Base-by-base conservation (phyloP, 2,888 invertebrate genomes). In the Seira sanloemensis region DNA sequence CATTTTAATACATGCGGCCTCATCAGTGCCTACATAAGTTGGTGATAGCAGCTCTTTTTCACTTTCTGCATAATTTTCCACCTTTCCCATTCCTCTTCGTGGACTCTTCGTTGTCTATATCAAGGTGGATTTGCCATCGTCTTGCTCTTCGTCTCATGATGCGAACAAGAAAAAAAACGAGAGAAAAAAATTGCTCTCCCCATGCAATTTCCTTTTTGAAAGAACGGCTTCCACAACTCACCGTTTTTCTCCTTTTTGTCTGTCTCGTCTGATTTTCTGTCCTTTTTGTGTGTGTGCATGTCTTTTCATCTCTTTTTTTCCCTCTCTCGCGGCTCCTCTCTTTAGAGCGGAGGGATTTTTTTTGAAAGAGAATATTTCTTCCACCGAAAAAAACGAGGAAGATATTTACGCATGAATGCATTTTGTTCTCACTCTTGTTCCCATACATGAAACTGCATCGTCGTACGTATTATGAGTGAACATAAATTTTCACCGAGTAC, bases 311-410 rank as follows among this genome's bases (percentile, higher is more conserved):
- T 68, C 26, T 27, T 26, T 19, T 23, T 68, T 68, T 27, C n/a
- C 68, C 18, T 12, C 25, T 9, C 26, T 37, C 37, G 37, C 12
- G 37, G 37, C 37, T 37, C 5, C n/a, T 37, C 12, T 37, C 37
- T 37, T 12, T 37, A 37, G 37, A 37, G 5, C 37, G 12, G 12
- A 58, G 58, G 58, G 58, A 58, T 9, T n/a, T n/a, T n/a, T n/a
- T n/a, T 58, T 58, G 58, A 58, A 58, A 58, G 58, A n/a, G 58
- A 58, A 58, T 58, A 58, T 58, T 58, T 58, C 58, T n/a, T n/a
- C n/a, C n/a, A n/a, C n/a, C n/a, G n/a, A n/a, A n/a, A n/a, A n/a
- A n/a, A n/a, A n/a, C 58, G n/a, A 58, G 58, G 58, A 58, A 58
- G 58, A 58, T 58, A 58, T 58, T 58, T n/a, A 58, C 58, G 58